Conservation (phyloP, 2,113 vertebrate species). For the Brachionichthys hirsutus region DNA sequence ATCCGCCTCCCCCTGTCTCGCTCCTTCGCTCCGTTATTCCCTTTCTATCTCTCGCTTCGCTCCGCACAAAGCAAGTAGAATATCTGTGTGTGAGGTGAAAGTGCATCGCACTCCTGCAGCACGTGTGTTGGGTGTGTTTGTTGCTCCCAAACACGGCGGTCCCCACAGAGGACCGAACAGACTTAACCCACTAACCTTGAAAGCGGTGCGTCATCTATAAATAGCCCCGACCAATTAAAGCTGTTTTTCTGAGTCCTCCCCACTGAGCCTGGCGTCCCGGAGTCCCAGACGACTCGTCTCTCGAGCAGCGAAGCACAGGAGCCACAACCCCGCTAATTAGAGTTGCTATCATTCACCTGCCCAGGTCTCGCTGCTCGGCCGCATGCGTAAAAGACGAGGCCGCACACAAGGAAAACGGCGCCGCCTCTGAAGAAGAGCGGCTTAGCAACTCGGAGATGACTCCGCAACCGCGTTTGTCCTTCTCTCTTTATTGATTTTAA, state of each 20-base stretch:
- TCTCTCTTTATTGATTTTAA: constrained; percentile 9
- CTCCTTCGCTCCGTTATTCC: constrained; percentile 50
- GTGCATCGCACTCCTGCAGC: constrained; percentile 1
- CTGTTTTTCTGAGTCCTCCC: constrained; percentile 75
- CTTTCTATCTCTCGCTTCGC: constrained; percentile 17
- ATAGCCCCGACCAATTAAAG: constrained; percentile 78
- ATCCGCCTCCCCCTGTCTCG: constrained; percentile 37
- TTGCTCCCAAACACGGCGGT: constrained; percentile 61
- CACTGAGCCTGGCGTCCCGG: constrained; percentile 60
- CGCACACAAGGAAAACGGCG: background rate
- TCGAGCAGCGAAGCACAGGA: constrained; percentile 59
- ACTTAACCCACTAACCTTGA: constrained; percentile 76
- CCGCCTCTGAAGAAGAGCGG: constrained; percentile 5
- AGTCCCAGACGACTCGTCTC: constrained; percentile 69
- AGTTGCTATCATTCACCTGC: constrained; percentile 72
- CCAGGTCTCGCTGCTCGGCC: constrained; percentile 52
- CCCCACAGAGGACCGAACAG: constrained; percentile 62
- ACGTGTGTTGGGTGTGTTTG: constrained; percentile 43
- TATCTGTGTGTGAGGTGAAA: constrained; percentile 2
- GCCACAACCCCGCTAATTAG: constrained; percentile 75
- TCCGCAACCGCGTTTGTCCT: constrained; percentile 6
- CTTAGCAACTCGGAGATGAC: constrained; percentile 33
- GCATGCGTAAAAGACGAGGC: constrained; percentile 36
- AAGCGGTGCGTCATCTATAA: constrained; percentile 74
- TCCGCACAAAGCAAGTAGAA: constrained; percentile 16